Base-by-base conservation (phyloP, 2,888 invertebrate species). In the Tanytarsus gracilentus region DNA sequence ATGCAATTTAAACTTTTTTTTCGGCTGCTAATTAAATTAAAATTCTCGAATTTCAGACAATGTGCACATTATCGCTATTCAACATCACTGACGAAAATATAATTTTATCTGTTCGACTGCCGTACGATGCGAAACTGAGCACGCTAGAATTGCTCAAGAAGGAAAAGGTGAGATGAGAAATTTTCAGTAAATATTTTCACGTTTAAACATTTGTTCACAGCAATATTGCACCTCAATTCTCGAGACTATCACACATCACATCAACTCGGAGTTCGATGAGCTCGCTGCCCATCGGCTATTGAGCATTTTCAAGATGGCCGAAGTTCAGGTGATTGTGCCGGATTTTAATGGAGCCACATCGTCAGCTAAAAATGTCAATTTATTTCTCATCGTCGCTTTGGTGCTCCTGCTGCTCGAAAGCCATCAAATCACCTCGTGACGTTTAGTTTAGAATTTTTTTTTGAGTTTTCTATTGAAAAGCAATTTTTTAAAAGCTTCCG, bases 261-360 rank as follows among this genome's bases (percentile, higher is more conserved):
- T 93, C 70, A 92, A 91, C 76, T 81, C 85, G 51, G 85, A 87
- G 68, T 85, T 89, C 72, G 85, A 87, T 65, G 88, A 90, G 69
- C 85, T 92, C 65, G 86, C 87, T 69, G 89, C 90, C 53, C 90
- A 92, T 72, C 83, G 89, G 63, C 79, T 91, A 33, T 79, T 92
- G 62, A 92, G 92, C 66, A 90, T 92, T 72, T 88, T 92, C 77
- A 92, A 92, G 77, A 88, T 92, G 78, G 91, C 91, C 59, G 91
- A 91, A 77, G 90, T 92, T 59, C 90, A 91, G 74, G 86, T 90
- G 56, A 84, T 88, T 65, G 84, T 88, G 74, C 86, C 89, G 52
- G 74, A 74, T 58, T 16, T 61, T 14, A 64, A 30, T 61, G 44
- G 62, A 51, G 40, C 33, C 14, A 39, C 25, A 18, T 29, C 11